Percentiles rank a stretch among this genome's conserved stretches.
Evolutionary conservation across 1,140 invertebrate genomes (phyloP).

Genomic region (Neotoxoptera formosana): DNA sequence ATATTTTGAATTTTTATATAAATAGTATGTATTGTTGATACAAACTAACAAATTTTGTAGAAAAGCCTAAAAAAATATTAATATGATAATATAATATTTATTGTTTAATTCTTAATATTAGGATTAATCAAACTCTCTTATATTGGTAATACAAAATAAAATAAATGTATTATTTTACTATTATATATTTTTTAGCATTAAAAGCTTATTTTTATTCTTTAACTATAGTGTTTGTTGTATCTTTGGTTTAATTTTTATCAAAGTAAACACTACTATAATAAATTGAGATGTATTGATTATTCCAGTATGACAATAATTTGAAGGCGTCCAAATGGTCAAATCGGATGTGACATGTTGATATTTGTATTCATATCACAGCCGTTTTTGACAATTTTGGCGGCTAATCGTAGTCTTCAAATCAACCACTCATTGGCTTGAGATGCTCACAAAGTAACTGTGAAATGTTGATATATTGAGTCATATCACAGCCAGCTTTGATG

Average conservation of each 20-base stretch:
- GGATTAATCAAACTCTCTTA: not conserved
- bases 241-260: not conserved
- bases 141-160: not conserved
- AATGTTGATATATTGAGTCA: slow-evolving; percentile 66
- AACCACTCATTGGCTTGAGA: slow-evolving; percentile 2
- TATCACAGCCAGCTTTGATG: slow-evolving; percentile 86
- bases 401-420: slow-evolving; percentile 53
- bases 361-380: slow-evolving; percentile 83
- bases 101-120: not conserved
- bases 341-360: slow-evolving; percentile 81
- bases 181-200: not conserved
- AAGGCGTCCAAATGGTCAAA: slow-evolving; percentile 69
- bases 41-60: not conserved
- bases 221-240: not conserved
- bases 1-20: not conserved
- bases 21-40: not conserved
- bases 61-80: not conserved
- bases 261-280: not conserved
- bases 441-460: slow-evolving; percentile 71
- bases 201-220: not conserved
- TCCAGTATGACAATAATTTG: not conserved
- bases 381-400: slow-evolving; percentile 83
- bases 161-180: not conserved
- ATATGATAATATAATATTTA: not conserved
- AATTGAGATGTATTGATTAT: not conserved